These are phyloP conservation scores for Agriotes lineatus DNA, from an alignment of 2,888 invertebrate genomes.

Conservation along the genomic window DNA sequence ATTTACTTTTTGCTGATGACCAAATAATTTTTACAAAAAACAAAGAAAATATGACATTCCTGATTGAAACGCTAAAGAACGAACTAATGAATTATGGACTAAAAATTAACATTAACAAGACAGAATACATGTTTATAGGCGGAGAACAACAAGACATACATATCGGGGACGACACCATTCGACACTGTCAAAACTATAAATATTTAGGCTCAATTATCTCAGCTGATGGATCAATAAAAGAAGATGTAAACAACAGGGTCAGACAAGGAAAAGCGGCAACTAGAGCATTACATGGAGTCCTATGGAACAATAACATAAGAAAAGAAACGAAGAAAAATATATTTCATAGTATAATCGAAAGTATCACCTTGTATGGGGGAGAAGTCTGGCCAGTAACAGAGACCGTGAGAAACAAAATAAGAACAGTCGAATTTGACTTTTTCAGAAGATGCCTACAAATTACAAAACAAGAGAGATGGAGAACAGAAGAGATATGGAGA, in stretches of 20 bases:
- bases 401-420: no score
- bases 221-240: no score
- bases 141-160: neutral
- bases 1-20: neutral
- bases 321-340: no score
- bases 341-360: no score
- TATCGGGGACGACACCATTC: neutral
- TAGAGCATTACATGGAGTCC: neutral
- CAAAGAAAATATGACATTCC: conserved; percentile 1
- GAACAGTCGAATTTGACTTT: conserved; percentile 3
- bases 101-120: neutral
- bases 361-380: neutral
- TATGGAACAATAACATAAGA: neutral
- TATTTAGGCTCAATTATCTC: no score
- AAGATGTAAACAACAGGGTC: neutral
- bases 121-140: neutral
- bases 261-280: neutral
- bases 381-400: no score
- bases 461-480: neutral
- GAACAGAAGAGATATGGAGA: neutral
- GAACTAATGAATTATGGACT: conserved; percentile 1
- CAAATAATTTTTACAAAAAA: neutral
- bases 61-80: neutral
- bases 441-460: neutral
- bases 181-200: neutral